These are phyloP conservation scores for Neocloeon triangulifer DNA, from an alignment of 1,140 invertebrate genomes.

Conservation along the genomic window DNA sequence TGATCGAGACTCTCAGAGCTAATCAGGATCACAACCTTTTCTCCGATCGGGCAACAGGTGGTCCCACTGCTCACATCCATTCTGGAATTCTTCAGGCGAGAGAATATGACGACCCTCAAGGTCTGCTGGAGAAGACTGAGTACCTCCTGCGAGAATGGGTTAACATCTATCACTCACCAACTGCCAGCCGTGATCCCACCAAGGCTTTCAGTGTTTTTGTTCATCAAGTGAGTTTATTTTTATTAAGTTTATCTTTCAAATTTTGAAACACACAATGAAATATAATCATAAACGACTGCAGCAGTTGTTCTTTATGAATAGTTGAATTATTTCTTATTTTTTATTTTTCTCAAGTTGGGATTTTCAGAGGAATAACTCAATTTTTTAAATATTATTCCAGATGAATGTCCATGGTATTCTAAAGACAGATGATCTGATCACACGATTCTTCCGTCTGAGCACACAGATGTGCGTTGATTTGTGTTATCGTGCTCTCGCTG, in stretches of 20 bases:
- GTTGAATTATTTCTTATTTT: too few species aligned
- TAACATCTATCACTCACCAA: conserved; percentile 59
- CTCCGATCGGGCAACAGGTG: conserved; percentile 42
- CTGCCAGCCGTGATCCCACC: conserved; percentile 59
- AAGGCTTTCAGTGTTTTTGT: conserved; percentile 91
- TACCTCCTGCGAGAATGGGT: conserved; percentile 89
- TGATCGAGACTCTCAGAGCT: conserved; percentile 51
- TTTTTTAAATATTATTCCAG: conserved; percentile 20
- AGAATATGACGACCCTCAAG: conserved; percentile 84
- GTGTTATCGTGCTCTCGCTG: conserved; percentile 54
- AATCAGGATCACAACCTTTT: conserved; percentile 40
- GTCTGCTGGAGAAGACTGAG: conserved; percentile 87
- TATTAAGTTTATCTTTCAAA: too few species aligned
- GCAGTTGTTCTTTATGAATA: too few species aligned
- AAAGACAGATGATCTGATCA: conserved; percentile 93
- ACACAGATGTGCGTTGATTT: conserved; percentile 93
- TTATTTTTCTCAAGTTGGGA: too few species aligned
- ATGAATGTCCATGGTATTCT: conserved; percentile 94
- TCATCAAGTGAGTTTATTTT: conserved; percentile 37
- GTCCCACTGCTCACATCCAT: conserved; percentile 75
- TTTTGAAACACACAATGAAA: too few species aligned
- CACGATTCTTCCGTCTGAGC: conserved; percentile 87
- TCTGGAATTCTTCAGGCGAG: conserved; percentile 69
- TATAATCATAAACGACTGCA: too few species aligned
- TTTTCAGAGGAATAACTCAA: too few species aligned